These are phyloP conservation scores for Trachymyrmex cornetzi DNA, from an alignment of 1,140 invertebrate genomes.

Conservation along the genomic window DNA sequence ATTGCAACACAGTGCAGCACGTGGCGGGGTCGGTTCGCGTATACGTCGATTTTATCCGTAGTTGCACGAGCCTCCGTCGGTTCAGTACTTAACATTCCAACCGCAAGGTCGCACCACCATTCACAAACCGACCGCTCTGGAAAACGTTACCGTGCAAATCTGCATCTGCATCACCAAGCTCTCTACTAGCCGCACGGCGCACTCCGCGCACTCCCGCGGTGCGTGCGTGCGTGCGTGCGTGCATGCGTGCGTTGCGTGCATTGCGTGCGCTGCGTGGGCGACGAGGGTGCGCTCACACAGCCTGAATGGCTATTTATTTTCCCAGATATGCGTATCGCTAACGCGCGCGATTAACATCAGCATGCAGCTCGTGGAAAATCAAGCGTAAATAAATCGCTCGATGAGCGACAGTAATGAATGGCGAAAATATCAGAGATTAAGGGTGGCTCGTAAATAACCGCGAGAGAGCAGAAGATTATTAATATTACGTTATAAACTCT, in stretches of 20 bases:
- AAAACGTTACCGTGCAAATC: conserved; percentile 42
- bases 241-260: not conserved
- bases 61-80: conserved; percentile 35
- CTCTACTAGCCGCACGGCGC: not conserved
- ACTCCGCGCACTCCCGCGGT: conserved; percentile 23
- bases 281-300: not conserved
- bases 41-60: conserved; percentile 47
- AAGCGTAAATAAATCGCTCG: conserved; percentile 11
- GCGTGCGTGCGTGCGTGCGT: not conserved
- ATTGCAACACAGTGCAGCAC: conserved; percentile 47
- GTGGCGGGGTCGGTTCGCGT: conserved; percentile 4
- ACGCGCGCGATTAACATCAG: conserved; percentile 8
- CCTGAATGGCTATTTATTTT: conserved; percentile 40
- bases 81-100: conserved; percentile 58
- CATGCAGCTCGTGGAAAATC: not conserved
- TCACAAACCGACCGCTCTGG: conserved; percentile 27
- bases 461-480: not conserved
- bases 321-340: not conserved
- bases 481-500: not conserved
- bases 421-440: not conserved
- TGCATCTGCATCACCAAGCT: not conserved
- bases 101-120: conserved; percentile 72
- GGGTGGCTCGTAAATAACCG: not conserved
- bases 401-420: not conserved
- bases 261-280: conserved; percentile 38